These are phyloP conservation scores for Fratercula arctica DNA, from an alignment of 2,797 vertebrate genomes.

Conservation along the genomic window DNA sequence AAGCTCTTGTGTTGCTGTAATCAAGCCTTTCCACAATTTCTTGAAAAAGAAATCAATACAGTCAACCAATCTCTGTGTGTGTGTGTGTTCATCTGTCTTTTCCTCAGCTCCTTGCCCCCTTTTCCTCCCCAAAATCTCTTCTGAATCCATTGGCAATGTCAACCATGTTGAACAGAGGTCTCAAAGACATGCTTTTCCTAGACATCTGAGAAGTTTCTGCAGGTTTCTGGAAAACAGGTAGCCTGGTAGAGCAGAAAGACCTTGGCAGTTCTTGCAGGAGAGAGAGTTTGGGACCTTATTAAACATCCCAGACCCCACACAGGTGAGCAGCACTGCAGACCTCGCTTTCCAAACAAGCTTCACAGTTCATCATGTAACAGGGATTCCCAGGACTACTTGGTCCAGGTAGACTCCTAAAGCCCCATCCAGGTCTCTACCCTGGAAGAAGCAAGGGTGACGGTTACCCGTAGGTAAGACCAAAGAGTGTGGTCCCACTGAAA, in stretches of 20 bases:
- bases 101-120: background rate
- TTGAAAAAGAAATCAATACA: background rate
- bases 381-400: background rate
- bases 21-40: background rate
- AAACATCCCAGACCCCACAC: background rate
- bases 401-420: background rate
- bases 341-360: background rate
- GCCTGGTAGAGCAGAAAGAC: background rate
- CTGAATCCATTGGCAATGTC: background rate
- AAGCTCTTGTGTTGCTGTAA: background rate
- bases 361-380: background rate
- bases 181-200: background rate
- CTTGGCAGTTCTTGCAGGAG: background rate
- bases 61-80: accelerated
- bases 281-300: background rate
- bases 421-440: background rate
- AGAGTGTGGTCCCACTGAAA: background rate
- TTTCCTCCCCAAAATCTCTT: background rate
- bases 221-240: background rate
- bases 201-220: background rate
- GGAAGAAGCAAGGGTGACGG: background rate
- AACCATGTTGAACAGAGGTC: background rate
- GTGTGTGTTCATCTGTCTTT: background rate
- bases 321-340: background rate
- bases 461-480: background rate